Base-by-base conservation (phyloP, 2,113 vertebrate genomes). In the Paracanthobrama guichenoti region DNA sequence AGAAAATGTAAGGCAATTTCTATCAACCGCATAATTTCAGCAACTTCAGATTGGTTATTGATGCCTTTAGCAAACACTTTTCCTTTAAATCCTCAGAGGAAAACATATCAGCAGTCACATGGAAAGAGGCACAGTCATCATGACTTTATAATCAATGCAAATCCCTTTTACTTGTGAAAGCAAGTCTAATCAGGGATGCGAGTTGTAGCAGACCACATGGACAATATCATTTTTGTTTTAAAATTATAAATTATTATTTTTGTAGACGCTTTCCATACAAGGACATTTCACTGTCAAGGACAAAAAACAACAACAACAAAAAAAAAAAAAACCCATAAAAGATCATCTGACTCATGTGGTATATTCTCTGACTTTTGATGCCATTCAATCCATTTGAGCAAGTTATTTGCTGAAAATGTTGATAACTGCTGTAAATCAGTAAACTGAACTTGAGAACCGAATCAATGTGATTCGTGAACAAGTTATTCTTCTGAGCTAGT, bases 1-100 rank as follows among this genome's bases (percentile, higher is more conserved):
- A 73, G 74, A 79, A 84, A 82, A 74, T 35, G 42, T 44, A 31
- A 79, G 80, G 74, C 55, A 79, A 74, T 85, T 83, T 82, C 14
- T 64, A 50, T 67, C 80, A 85, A 72, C 16, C 20, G 42, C 24
- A 16, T 69, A 26, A 59, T 87, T 79, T 83, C 35, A 31, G 24
- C 26, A 64, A 78, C 57, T 73, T 74, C 46, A 76, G 9, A 66
- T 57, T 39, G 67, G 44, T 82, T 67, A 85, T 48, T 82, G 66
- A 73, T 53, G 73, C 72, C 72, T 53, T 74, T 77, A 55, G 59
- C n/a, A 8, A 13, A 78, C 46, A 44, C 16, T 66, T 42, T 48
- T 64, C n/a, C 24, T 20, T 28, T 24, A 22, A 79, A 28, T 16
- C 59, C 8, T 46, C 59, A 64, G 39, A 28, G 3, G 14, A 24